Percentiles rank a stretch among this genome's conserved stretches.
phyloP scores from a whole-genome alignment of 35 echinoderm and acorn worm genomes.

The Chiridota heheva region DNA sequence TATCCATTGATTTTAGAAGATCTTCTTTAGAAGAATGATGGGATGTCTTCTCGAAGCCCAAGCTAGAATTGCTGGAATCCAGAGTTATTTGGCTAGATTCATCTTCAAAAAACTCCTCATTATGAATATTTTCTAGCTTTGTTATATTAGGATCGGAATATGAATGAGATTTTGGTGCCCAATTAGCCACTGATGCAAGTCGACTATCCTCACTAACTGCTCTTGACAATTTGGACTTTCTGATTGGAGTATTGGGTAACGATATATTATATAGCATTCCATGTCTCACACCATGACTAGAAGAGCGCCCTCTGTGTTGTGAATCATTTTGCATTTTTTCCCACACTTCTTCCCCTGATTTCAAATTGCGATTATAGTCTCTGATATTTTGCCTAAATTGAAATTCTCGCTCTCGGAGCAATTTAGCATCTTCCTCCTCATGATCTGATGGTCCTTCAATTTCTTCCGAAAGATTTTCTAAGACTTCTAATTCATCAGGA shows the following conservation, averaged over 20 bases:
- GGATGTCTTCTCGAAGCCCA: slow-evolving; percentile 35
- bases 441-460: slow-evolving; percentile 3
- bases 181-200: background rate
- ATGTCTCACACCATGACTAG: slow-evolving; percentile 39
- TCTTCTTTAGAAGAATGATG: slow-evolving; percentile 63
- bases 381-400: slow-evolving; percentile 22
- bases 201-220: slow-evolving; percentile 2
- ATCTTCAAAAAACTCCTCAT: slow-evolving; percentile 19
- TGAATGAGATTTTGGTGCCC: slow-evolving; percentile 12
- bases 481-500: slow-evolving; percentile 84
- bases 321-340: slow-evolving; percentile 18
- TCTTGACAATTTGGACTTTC: too few species aligned
- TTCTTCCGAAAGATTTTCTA: slow-evolving; percentile 65
- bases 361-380: slow-evolving; percentile 22
- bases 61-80: slow-evolving; percentile 24
- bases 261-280: too few species aligned
- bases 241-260: too few species aligned
- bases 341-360: slow-evolving; percentile 28
- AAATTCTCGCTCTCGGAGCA: too few species aligned
- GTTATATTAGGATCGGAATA: slow-evolving; percentile 42
- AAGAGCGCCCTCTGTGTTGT: slow-evolving; percentile 16
- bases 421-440: slow-evolving; percentile 23
- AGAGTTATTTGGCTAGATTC: too few species aligned
- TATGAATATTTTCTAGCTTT: background rate
- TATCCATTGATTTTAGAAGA: slow-evolving; percentile 63